Percentiles rank a stretch among this genome's conserved stretches.
Evolutionary conservation across 2,113 vertebrate species (phyloP).

Genomic region (Sigmodon hispidus): DNA sequence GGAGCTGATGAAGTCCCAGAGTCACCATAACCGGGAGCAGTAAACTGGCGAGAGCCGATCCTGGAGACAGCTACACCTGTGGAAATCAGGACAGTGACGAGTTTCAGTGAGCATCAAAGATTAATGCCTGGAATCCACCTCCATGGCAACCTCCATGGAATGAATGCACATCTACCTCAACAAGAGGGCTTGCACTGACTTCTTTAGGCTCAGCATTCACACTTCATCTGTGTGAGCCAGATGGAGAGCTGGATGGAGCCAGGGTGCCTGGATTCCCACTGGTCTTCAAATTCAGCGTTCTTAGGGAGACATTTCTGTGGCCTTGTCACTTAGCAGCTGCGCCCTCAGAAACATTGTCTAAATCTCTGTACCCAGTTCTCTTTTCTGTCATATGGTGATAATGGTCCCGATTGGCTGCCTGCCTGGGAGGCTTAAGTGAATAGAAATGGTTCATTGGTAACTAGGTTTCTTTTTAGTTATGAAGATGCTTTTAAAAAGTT

Average conservation of each 20-base stretch:
- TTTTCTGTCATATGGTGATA: background rate
- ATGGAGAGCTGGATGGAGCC: rapidly evolving
- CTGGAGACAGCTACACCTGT: background rate
- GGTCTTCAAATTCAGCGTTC: no score
- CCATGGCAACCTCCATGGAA: rapidly evolving
- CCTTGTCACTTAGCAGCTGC: background rate
- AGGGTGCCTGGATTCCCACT: background rate
- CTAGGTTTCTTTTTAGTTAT: background rate
- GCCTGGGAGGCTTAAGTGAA: background rate
- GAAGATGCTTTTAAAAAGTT: background rate
- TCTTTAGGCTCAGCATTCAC: no score
- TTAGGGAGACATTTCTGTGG: rapidly evolving
- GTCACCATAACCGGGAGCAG: background rate
- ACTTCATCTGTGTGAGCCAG: background rate
- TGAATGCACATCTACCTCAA: rapidly evolving
- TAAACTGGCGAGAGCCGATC: background rate
- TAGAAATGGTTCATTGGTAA: background rate
- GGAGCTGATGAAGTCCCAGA: rapidly evolving
- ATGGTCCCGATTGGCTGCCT: background rate
- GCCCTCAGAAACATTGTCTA: background rate
- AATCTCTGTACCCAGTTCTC: background rate
- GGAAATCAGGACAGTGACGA: background rate
- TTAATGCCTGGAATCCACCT: background rate
- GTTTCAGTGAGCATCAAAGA: rapidly evolving
- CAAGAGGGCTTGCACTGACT: background rate